Conservation (phyloP, 2,113 vertebrate genomes). For the Morone chrysops region DNA sequence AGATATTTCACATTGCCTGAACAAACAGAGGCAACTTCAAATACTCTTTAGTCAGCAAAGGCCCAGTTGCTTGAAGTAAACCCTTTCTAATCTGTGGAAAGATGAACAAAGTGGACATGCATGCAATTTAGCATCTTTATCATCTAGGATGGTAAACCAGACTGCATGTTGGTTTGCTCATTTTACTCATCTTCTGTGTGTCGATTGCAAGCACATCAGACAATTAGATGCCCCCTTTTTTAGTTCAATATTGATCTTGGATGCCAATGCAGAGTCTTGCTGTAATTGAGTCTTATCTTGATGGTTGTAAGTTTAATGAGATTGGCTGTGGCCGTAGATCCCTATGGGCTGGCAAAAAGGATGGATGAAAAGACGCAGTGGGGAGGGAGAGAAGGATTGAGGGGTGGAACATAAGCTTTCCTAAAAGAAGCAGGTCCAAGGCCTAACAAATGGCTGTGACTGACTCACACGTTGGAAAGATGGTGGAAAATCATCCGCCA, state of each 20-base stretch:
- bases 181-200: slow-evolving; percentile 1
- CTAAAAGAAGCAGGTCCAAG: slow-evolving; percentile 12
- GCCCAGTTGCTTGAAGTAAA: slow-evolving; percentile 7
- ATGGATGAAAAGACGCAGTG: slow-evolving; percentile 12
- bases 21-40: not conserved
- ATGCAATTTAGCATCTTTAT: not conserved
- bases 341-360: slow-evolving; percentile 17
- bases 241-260: slow-evolving; percentile 70
- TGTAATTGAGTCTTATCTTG: slow-evolving; percentile 79
- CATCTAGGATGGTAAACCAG: slow-evolving; percentile 11
- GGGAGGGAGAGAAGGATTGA: not conserved
- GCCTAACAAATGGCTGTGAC: slow-evolving; percentile 20
- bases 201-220: slow-evolving; percentile 20
- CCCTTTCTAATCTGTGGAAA: not conserved
- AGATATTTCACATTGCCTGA: not conserved
- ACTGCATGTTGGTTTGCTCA: slow-evolving; percentile 3
- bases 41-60: not conserved
- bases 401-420: slow-evolving; percentile 20
- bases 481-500: slow-evolving; percentile 30
- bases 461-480: not conserved
- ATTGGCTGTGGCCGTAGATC: slow-evolving; percentile 62
- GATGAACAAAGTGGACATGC: not conserved
- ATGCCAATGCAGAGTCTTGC: slow-evolving; percentile 61
- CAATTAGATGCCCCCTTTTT: slow-evolving; percentile 27
- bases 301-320: slow-evolving; percentile 78